These are phyloP conservation scores for Rachycentron canadum DNA, from an alignment of 2,797 vertebrate species.

Conservation along the genomic window DNA sequence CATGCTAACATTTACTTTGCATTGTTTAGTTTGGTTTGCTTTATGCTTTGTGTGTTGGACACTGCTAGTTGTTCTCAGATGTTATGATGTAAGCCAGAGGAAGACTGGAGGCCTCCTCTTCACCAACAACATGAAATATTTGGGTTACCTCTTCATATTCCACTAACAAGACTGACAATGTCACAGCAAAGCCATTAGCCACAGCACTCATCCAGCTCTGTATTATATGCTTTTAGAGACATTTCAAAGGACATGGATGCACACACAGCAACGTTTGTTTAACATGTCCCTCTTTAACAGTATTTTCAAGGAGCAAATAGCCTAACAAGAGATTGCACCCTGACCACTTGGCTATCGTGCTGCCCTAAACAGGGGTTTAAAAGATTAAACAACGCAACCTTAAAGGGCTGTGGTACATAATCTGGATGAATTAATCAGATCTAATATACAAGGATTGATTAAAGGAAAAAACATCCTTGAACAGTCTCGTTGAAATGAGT, in stretches of 20 bases:
- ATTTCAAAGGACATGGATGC: neutral
- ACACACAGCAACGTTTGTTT: no score
- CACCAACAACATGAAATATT: neutral
- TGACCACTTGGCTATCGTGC: no score
- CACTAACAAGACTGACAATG: neutral
- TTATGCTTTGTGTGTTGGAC: neutral
- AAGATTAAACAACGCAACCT: no score
- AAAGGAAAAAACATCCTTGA: no score
- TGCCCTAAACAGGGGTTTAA: no score
- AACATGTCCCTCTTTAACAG: no score
- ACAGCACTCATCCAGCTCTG: neutral
- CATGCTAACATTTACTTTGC: neutral
- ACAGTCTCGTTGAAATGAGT: no score
- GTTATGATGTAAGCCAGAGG: constrained; percentile 5
- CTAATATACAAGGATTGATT: no score
- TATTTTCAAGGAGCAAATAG: no score
- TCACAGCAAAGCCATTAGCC: neutral
- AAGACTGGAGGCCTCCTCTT: neutral
- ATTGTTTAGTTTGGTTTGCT: neutral
- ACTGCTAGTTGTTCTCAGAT: constrained; percentile 17
- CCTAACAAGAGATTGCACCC: no score
- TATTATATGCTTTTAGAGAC: neutral
- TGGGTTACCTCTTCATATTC: neutral
- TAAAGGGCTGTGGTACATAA: no score
- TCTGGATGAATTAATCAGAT: no score